A percentile compares a stretch with the other conserved stretches of the same genome.
Evolutionary conservation across 2,113 vertebrate species (phyloP).

Genomic region (Nannobrachium achirus): DNA sequence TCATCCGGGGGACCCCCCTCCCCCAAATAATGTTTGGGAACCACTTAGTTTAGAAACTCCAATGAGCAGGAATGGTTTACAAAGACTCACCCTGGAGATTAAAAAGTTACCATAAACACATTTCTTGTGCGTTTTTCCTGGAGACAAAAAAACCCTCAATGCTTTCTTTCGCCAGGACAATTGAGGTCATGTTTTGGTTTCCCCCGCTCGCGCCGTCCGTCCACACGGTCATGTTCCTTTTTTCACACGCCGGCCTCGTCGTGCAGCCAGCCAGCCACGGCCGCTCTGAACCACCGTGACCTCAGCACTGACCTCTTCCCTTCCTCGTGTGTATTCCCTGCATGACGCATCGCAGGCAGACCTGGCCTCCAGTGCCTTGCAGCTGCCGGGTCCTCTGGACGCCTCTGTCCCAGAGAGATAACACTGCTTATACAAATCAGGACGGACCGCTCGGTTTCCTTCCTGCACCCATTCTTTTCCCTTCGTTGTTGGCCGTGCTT

Average conservation of each 20-base stretch:
- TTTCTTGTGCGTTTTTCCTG: constrained; percentile 1
- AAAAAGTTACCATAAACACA: no score
- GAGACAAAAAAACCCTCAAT: background rate
- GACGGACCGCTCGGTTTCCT: constrained; percentile 48
- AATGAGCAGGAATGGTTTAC: no score
- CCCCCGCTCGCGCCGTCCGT: background rate
- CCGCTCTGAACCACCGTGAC: constrained; percentile 28
- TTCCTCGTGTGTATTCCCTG: constrained; percentile 18
- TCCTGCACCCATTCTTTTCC: constrained; percentile 34
- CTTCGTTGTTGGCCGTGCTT: constrained; percentile 5
- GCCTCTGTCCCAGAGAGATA: constrained; percentile 52
- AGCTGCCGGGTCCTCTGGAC: background rate
- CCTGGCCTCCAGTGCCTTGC: constrained; percentile 1
- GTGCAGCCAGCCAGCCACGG: background rate
- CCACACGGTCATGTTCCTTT: constrained; percentile 3
- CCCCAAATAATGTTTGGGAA: no score
- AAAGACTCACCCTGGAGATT: no score
- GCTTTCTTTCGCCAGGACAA: background rate
- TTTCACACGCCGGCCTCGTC: background rate
- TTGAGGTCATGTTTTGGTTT: constrained; percentile 4
- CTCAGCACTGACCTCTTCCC: constrained; percentile 13
- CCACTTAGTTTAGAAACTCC: no score
- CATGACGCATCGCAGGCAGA: constrained; percentile 5
- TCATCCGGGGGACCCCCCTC: no score
- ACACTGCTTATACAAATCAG: constrained; percentile 54